phyloP scores from a whole-genome alignment of 1,140 invertebrate genomes.

The Drosophila suzukii region DNA sequence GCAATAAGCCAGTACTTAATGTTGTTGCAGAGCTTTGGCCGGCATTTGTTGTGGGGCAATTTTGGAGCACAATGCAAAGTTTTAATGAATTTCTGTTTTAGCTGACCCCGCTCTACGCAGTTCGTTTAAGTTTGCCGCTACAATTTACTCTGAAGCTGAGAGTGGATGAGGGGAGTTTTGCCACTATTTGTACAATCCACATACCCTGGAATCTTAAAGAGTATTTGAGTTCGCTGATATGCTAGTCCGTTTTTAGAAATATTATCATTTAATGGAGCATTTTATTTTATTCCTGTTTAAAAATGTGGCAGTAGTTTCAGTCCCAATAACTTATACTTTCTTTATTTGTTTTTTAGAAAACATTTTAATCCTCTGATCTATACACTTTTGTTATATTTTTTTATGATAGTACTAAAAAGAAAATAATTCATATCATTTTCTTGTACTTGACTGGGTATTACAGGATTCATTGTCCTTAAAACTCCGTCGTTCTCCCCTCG shows the following conservation, averaged over 20 bases:
- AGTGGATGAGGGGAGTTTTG: constrained; percentile 26
- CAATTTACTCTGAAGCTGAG: constrained; percentile 42
- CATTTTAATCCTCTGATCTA: too few species aligned
- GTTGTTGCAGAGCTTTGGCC: constrained; percentile 8
- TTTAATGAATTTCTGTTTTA: constrained; percentile 76
- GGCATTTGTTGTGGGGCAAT: constrained; percentile 39
- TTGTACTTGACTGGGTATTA: not conserved
- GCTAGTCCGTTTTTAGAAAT: too few species aligned
- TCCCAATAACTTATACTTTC: too few species aligned
- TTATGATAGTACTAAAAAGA: too few species aligned
- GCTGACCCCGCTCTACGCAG: constrained; percentile 52
- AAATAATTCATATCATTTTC: not conserved
- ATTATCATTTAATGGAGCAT: not conserved
- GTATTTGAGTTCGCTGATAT: constrained; percentile 2
- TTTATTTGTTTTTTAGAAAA: too few species aligned
- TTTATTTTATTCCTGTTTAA: not conserved
- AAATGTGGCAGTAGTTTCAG: too few species aligned
- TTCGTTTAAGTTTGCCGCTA: constrained; percentile 69
- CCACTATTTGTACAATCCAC: constrained; percentile 58
- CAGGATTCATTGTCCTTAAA: constrained; percentile 6
- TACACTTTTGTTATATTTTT: too few species aligned
- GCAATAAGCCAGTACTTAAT: constrained; percentile 57
- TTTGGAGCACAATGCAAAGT: constrained; percentile 74
- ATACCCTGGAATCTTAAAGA: not conserved
- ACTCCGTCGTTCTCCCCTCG: not conserved